A percentile compares a stretch with the other conserved stretches of the same genome.
Evolutionary conservation across 1,140 invertebrate genomes (phyloP).

Genomic region (Adoxophyes honmai): DNA sequence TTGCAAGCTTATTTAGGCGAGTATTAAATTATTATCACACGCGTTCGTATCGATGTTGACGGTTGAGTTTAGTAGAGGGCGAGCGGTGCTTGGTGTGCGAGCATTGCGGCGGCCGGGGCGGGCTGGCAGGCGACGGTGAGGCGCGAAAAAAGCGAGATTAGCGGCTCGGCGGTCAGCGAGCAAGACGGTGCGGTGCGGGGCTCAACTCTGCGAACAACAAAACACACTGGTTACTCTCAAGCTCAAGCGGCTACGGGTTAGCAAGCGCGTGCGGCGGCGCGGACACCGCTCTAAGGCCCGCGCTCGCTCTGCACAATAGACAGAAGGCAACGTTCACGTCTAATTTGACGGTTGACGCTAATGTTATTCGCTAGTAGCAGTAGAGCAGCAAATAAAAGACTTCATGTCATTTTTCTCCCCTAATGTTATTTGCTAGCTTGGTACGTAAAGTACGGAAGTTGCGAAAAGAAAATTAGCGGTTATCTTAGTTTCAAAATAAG

Average conservation of each 20-base stretch:
- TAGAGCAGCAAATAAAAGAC: constrained; percentile 19
- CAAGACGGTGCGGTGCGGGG: constrained; percentile 73
- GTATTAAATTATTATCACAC: constrained; percentile 75
- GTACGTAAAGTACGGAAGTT: constrained; percentile 29
- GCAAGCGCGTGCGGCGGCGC: constrained; percentile 57
- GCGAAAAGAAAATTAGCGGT: constrained; percentile 31
- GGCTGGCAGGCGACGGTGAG: constrained; percentile 64
- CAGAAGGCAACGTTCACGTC: constrained; percentile 26
- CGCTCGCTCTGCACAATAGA: constrained; percentile 26
- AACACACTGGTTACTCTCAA: constrained; percentile 75
- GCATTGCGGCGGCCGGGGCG: constrained; percentile 65
- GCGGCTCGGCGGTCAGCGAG: constrained; percentile 75
- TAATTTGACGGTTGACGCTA: constrained; percentile 18
- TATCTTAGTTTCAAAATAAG: constrained; percentile 22
- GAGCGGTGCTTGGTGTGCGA: constrained; percentile 71
- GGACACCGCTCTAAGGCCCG: constrained; percentile 46
- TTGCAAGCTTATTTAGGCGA: constrained; percentile 74
- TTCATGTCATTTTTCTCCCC: constrained; percentile 4
- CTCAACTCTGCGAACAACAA: constrained; percentile 78
- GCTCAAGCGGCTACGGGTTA: constrained; percentile 73
- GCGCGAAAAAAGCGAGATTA: constrained; percentile 73
- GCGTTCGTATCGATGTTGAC: constrained; percentile 74
- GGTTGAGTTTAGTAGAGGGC: constrained; percentile 70
- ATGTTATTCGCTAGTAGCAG: constrained; percentile 36
- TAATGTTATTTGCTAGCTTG: constrained; percentile 34